phyloP scores from a whole-genome alignment of 2,888 invertebrate species.

The Boloria euphrosyne region DNA sequence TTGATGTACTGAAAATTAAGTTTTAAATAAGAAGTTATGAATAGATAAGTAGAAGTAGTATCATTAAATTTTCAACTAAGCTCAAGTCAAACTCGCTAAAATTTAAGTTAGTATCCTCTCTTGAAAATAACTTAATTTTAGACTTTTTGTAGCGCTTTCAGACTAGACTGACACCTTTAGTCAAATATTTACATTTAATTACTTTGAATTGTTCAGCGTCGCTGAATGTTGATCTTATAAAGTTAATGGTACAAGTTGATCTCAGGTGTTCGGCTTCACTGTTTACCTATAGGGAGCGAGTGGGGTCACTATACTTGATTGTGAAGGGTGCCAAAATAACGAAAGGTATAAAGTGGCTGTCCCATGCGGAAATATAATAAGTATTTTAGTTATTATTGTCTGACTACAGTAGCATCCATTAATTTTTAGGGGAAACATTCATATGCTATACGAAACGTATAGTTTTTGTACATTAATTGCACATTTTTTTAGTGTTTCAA shows the following conservation, averaged over 20 bases:
- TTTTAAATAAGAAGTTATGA: too few species aligned
- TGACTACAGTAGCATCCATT: too few species aligned
- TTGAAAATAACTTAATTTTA: neutral
- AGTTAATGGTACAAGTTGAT: slow-evolving; percentile 51
- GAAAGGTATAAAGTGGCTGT: slow-evolving; percentile 46
- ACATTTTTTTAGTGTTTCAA: too few species aligned
- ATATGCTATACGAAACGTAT: too few species aligned
- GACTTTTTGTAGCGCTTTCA: neutral
- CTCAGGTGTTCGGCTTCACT: slow-evolving; percentile 65
- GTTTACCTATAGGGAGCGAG: slow-evolving; percentile 58
- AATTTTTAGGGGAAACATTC: too few species aligned
- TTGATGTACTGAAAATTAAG: too few species aligned
- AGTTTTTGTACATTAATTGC: too few species aligned
- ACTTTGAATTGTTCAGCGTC: slow-evolving; percentile 47
- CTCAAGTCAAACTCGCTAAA: too few species aligned
- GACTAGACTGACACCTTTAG: slow-evolving; percentile 14
- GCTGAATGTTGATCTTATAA: slow-evolving; percentile 46
- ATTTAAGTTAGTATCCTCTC: too few species aligned
- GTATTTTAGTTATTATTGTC: too few species aligned
- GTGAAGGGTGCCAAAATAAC: slow-evolving; percentile 60
- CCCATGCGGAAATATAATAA: neutral
- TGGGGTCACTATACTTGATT: slow-evolving; percentile 70
- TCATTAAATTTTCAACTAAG: too few species aligned
- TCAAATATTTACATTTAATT: slow-evolving; percentile 59
- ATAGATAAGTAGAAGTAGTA: too few species aligned